Percentiles rank a stretch among this genome's conserved stretches.
These are phyloP conservation scores for Sinodicranocentrus sp. DNA, from an alignment of 2,888 invertebrate genomes.

Conservation along the genomic window DNA sequence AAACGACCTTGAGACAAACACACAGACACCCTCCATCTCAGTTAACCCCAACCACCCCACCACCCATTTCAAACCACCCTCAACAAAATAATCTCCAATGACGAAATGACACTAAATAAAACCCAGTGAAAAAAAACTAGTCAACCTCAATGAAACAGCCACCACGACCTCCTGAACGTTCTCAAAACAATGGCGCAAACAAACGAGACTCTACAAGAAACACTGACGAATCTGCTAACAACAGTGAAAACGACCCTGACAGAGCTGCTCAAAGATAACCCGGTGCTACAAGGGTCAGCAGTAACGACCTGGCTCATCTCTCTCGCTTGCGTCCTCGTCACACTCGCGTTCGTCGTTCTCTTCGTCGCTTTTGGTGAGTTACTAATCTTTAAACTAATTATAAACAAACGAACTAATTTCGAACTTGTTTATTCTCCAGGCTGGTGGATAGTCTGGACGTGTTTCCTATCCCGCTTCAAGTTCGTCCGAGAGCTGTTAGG, in stretches of 20 bases:
- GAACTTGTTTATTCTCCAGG: slow-evolving; percentile 82
- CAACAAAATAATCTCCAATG: no score
- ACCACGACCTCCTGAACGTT: no score
- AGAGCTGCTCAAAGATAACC: not conserved
- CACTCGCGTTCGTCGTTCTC: slow-evolving; percentile 61
- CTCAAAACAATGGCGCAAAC: no score
- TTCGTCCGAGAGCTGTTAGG: slow-evolving; percentile 89
- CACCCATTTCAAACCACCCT: no score
- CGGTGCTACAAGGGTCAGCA: not conserved
- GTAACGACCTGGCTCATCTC: slow-evolving; percentile 23
- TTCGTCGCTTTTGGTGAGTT: slow-evolving; percentile 69
- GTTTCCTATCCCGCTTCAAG: slow-evolving; percentile 91
- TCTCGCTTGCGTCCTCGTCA: slow-evolving; percentile 50
- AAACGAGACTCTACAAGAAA: no score
- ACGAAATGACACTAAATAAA: no score
- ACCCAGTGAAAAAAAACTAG: no score
- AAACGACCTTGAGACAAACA: no score
- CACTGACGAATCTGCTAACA: no score
- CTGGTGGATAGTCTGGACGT: slow-evolving; percentile 95
- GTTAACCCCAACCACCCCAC: no score
- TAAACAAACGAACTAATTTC: not conserved
- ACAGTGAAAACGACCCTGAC: not conserved
- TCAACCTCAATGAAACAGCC: no score
- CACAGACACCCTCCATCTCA: no score
- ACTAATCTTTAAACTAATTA: not conserved